Percentiles rank a stretch among this genome's conserved stretches.
Conservation (phyloP, 2,113 vertebrate species). For the Recurvirostra avosetta region DNA sequence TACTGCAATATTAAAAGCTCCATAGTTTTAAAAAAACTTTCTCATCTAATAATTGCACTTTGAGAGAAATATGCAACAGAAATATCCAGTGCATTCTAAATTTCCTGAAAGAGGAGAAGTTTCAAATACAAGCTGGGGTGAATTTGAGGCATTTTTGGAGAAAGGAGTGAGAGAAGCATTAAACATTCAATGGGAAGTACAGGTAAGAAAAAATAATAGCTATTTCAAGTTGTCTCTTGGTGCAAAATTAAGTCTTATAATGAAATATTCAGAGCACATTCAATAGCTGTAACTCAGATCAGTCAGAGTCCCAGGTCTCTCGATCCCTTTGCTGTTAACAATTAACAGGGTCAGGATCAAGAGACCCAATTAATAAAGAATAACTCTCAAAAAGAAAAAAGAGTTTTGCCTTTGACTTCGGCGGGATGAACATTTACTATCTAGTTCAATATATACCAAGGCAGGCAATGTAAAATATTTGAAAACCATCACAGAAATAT, state of each 20-base stretch:
- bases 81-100: not conserved
- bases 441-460: not conserved
- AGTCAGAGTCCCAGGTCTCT: slow-evolving; percentile 16
- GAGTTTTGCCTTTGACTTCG: not conserved
- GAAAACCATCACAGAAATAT: not conserved
- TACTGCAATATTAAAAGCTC: not conserved
- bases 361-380: slow-evolving; percentile 33
- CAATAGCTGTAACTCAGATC: slow-evolving; percentile 6
- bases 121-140: not conserved
- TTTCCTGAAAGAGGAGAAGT: not conserved
- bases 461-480: not conserved
- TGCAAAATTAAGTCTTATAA: slow-evolving; percentile 26
- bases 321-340: slow-evolving; percentile 34
- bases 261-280: slow-evolving; percentile 45
- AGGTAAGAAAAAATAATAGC: slow-evolving; percentile 1
- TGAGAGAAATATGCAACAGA: not conserved
- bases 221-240: not conserved
- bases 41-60: not conserved
- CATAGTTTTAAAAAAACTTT: not conserved
- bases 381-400: not conserved
- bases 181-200: not conserved
- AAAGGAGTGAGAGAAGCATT: not conserved
- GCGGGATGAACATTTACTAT: not conserved
- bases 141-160: not conserved
- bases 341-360: slow-evolving; percentile 40